Evolutionary conservation across 2,888 invertebrate species (phyloP), one percentile per base, ranked within the genome.

Genomic region (Agrotis exclamationis): DNA sequence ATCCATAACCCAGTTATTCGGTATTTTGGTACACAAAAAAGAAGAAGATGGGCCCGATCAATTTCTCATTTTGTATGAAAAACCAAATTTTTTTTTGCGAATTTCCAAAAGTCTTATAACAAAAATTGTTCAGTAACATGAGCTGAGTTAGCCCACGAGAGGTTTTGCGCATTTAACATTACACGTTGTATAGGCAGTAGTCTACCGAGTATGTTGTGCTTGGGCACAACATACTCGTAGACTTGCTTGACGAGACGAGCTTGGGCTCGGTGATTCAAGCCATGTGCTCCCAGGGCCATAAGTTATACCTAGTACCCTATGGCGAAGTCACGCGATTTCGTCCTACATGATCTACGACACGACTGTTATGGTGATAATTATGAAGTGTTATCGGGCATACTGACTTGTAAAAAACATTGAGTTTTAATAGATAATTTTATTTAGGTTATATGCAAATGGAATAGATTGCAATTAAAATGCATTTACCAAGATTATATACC

Each of bases 201-300:
- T n/a, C n/a, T n/a, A n/a, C n/a, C n/a, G n/a, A n/a, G n/a, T n/a
- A n/a, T n/a, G n/a, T n/a, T n/a, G n/a, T n/a, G n/a, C n/a, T n/a
- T n/a, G n/a, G n/a, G n/a, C n/a, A n/a, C n/a, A n/a, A n/a, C n/a
- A n/a, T n/a, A n/a, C n/a, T n/a, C n/a, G n/a, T n/a, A n/a, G n/a
- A n/a, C n/a, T n/a, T n/a, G n/a, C n/a, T n/a, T n/a, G n/a, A n/a
- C n/a, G n/a, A n/a, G n/a, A n/a, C n/a, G n/a, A n/a, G n/a, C n/a
- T n/a, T n/a, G n/a, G n/a, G n/a, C n/a, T n/a, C 18, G 56, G 47
- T 63, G 44, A 62, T 76, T 76, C 14, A 22, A 22, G 28, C 70
- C 44, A 63, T 63, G 50, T 70, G 63, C 18, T 63, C 7, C 45
- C 45, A 70, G 16, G 16, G 58, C 20, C 24, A 54, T 75, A 48